Percentiles rank a stretch among this genome's conserved stretches.
Conservation (phyloP, 2,113 vertebrate genomes). For the Podiceps cristatus region DNA sequence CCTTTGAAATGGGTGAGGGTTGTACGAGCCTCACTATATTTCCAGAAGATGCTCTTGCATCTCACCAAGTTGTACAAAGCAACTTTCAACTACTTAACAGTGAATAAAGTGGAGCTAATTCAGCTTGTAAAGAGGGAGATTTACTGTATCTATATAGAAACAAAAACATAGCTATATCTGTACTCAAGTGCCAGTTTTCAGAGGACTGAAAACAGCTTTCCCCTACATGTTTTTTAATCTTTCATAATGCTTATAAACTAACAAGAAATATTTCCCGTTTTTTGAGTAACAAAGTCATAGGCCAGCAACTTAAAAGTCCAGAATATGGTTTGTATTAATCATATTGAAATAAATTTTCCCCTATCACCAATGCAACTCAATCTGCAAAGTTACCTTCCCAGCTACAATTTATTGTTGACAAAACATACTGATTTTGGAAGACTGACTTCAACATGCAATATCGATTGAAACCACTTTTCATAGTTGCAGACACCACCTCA, state of each 20-base stretch:
- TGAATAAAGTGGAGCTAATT: neutral
- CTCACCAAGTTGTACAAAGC: neutral
- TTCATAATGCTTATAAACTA: neutral
- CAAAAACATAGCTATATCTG: neutral
- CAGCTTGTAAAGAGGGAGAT: neutral
- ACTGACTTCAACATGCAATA: neutral
- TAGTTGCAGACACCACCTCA: neutral
- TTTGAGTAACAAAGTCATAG: neutral
- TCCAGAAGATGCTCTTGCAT: neutral
- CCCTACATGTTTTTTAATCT: neutral
- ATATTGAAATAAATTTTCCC: neutral
- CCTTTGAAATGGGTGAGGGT: neutral
- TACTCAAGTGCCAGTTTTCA: neutral
- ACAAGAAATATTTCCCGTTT: neutral
- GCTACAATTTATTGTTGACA: neutral
- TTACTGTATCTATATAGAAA: neutral
- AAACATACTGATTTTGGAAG: neutral
- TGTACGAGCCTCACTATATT: neutral
- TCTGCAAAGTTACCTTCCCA: neutral
- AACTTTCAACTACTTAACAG: neutral
- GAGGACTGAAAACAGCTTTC: neutral
- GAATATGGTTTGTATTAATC: neutral
- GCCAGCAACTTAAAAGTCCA: neutral
- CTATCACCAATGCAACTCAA: neutral
- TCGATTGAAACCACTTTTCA: neutral